Evolutionary conservation across 2,888 invertebrate species (phyloP).

Genomic region (Agrotis ipsilon): DNA sequence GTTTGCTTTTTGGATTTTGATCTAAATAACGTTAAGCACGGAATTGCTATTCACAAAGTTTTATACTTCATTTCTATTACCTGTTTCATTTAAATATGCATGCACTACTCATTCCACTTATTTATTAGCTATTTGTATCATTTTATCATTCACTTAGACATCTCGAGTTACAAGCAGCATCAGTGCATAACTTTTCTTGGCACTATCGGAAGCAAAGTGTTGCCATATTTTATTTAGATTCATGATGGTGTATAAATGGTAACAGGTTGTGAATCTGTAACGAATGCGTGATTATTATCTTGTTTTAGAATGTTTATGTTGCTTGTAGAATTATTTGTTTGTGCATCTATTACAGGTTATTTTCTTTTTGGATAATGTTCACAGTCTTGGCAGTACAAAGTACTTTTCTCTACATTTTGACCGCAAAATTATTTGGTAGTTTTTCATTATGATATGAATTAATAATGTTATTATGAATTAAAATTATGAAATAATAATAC

Average conservation of each 20-base stretch:
- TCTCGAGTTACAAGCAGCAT: conserved; percentile 20
- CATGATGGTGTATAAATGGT: conserved; percentile 14
- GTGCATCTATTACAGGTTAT: not conserved
- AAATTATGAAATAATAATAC: too few relatives aligned
- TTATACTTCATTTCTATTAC: not conserved
- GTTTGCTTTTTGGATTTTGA: not conserved
- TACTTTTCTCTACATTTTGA: too few relatives aligned
- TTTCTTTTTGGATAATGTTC: not conserved
- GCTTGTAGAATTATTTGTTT: conserved; percentile 4
- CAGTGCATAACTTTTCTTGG: conserved; percentile 29
- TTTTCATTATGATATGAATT: too few relatives aligned
- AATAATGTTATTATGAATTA: too few relatives aligned
- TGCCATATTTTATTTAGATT: conserved; percentile 37
- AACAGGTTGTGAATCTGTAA: conserved; percentile 10
- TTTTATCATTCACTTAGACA: conserved; percentile 33
- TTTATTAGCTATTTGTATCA: conserved; percentile 19
- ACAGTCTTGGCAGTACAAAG: not conserved
- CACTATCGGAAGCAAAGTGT: conserved; percentile 32
- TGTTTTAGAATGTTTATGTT: conserved; percentile 5
- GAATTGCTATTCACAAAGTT: not conserved
- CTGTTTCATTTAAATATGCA: not conserved
- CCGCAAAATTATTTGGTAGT: too few relatives aligned
- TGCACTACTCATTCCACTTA: not conserved
- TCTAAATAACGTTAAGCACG: too few relatives aligned
- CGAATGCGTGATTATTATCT: conserved; percentile 31